These are phyloP conservation scores for Tyrannus savana DNA, from an alignment of 2,113 vertebrate genomes.

Conservation along the genomic window DNA sequence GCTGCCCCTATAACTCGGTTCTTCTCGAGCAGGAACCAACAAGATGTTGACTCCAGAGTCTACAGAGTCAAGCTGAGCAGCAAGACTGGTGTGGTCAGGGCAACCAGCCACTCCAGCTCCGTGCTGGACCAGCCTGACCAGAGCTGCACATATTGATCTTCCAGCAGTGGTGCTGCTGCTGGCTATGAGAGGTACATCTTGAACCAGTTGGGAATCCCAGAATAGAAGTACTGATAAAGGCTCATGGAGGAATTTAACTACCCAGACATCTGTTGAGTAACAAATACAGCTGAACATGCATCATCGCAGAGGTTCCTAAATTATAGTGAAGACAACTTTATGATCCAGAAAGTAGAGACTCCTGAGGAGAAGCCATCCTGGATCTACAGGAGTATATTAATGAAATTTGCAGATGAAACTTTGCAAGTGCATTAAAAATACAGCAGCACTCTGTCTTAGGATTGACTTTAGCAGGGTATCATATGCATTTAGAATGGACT, in stretches of 20 bases:
- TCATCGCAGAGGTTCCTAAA: constrained; percentile 77
- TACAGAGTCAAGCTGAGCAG: neutral
- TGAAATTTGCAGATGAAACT: constrained; percentile 60
- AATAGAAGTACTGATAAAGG: constrained; percentile 62
- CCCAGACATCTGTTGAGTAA: constrained; percentile 79
- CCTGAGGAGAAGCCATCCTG: constrained; percentile 66
- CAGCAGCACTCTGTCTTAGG: neutral
- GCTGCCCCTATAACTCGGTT: neutral
- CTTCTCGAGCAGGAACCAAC: neutral
- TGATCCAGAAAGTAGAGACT: constrained; percentile 72
- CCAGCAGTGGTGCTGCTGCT: neutral
- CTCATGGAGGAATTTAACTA: constrained; percentile 74
- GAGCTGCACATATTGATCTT: neutral
- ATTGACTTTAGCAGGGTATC: neutral
- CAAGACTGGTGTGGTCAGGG: neutral
- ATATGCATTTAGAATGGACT: neutral
- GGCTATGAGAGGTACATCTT: constrained; percentile 36
- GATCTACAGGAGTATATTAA: constrained; percentile 58
- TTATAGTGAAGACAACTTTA: constrained; percentile 77
- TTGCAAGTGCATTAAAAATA: constrained; percentile 32
- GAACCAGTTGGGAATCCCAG: constrained; percentile 64
- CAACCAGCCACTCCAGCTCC: neutral
- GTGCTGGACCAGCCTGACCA: neutral
- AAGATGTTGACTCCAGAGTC: neutral
- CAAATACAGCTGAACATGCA: constrained; percentile 76